Conservation (phyloP, 2,888 invertebrate genomes). For the Sicus ferrugineus region DNA sequence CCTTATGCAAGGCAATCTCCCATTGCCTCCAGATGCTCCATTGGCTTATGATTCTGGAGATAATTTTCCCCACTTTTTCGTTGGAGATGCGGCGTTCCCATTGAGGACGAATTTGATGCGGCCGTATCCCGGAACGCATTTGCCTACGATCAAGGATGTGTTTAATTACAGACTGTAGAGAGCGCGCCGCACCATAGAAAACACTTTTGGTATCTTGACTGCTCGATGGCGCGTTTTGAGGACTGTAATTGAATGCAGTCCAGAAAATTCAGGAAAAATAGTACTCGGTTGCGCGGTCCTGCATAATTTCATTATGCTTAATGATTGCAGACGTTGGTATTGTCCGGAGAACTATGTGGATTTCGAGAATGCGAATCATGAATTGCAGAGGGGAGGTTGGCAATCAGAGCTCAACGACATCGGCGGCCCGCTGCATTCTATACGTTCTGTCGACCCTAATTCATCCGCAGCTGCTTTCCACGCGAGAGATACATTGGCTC, state of each 20-base stretch:
- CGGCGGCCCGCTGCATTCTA: not conserved
- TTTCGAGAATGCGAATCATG: too few relatives aligned
- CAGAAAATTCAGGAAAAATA: slow-evolving; percentile 28
- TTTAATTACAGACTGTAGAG: slow-evolving; percentile 14
- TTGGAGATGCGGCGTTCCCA: too few relatives aligned
- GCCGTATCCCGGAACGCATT: slow-evolving; percentile 11
- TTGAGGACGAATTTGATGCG: too few relatives aligned
- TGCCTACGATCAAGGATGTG: not conserved
- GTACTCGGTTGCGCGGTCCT: slow-evolving; percentile 29
- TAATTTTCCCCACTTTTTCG: slow-evolving; percentile 25
- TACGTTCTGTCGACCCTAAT: too few relatives aligned
- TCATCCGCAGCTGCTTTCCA: too few relatives aligned
- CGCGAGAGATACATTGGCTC: too few relatives aligned
- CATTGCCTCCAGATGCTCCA: not conserved
- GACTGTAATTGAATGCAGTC: too few relatives aligned
- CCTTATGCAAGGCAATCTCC: slow-evolving; percentile 29
- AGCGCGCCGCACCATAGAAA: slow-evolving; percentile 20
- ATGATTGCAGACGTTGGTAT: slow-evolving; percentile 27
- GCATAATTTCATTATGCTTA: slow-evolving; percentile 31
- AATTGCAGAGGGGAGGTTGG: slow-evolving; percentile 16
- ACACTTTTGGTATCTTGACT: slow-evolving; percentile 26
- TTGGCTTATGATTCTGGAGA: not conserved
- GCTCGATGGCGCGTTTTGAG: slow-evolving; percentile 28
- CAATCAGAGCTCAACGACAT: too few relatives aligned
- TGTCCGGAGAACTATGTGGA: slow-evolving; percentile 19